Percentiles rank a stretch among this genome's conserved stretches.
Evolutionary conservation across 1,140 invertebrate species (phyloP).

Genomic region (Artemia franciscana): DNA sequence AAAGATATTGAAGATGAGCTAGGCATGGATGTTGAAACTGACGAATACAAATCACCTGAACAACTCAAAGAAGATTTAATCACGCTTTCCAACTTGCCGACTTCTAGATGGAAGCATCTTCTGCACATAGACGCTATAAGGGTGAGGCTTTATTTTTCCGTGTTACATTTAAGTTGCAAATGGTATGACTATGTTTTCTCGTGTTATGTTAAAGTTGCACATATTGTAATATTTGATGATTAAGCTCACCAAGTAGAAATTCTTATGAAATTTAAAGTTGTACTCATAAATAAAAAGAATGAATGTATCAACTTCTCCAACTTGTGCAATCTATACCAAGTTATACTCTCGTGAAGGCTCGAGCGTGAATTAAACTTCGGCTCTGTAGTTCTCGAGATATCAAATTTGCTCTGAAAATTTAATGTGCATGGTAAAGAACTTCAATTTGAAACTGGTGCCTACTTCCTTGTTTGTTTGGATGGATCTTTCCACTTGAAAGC

Average conservation of each 20-base stretch:
- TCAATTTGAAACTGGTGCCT: too few species aligned
- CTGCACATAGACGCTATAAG: constrained; percentile 72
- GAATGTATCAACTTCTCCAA: neutral
- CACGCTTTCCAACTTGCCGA: constrained; percentile 58
- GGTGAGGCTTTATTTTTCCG: constrained; percentile 18
- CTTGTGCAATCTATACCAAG: too few species aligned
- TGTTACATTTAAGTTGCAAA: neutral
- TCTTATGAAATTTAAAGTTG: neutral
- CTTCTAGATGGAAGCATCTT: constrained; percentile 79
- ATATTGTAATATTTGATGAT: neutral
- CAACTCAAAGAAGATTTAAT: constrained; percentile 60
- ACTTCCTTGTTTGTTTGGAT: too few species aligned
- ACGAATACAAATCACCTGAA: constrained; percentile 44
- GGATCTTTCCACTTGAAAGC: too few species aligned
- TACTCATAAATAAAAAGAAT: neutral
- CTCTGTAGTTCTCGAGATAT: too few species aligned
- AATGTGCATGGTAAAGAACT: too few species aligned
- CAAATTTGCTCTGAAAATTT: too few species aligned
- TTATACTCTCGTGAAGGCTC: too few species aligned
- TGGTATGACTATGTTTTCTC: neutral
- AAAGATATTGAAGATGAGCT: constrained; percentile 26
- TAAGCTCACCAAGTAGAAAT: neutral
- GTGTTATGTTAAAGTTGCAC: neutral
- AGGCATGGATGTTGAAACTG: constrained; percentile 15
- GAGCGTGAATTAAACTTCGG: too few species aligned